Base-by-base conservation (phyloP, 2,888 invertebrate genomes). In the Lamellibrachia satsuma region DNA sequence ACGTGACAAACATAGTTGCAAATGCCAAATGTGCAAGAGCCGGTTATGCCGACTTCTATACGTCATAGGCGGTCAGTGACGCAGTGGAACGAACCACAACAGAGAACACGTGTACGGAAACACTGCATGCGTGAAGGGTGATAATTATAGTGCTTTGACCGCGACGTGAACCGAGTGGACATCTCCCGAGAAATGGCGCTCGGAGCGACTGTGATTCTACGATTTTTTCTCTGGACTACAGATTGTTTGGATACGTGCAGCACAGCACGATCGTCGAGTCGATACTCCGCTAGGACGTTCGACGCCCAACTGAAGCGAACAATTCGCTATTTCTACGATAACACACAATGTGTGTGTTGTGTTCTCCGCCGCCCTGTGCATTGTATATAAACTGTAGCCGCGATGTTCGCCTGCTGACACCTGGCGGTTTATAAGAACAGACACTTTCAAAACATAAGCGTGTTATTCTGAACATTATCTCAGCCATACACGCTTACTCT, bases 121-220 rank as follows among this genome's bases (percentile, higher is more conserved):
- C 75, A 75, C 15, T 75, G 11, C 75, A n/a, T n/a, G 75, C 22
- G 75, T n/a, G 57, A 8, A 15, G 11, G 15, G 2, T 15, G 15
- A 75, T 22, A 75, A 15, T 39, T 39, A 39, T 39, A 39, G 75
- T 75, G 75, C 75, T 75, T 15, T 75, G 75, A 75, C 75, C 75
- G 75, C n/a, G 22, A 75, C 75, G 75, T 75, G 75, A n/a, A 75
- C 75, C 75, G 22, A 75, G n/a, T n/a, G 75, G 75, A 75, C 75
- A 75, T 75, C 75, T 75, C 22, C 22, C n/a, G 22, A 15, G 15
- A 75, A n/a, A 75, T 75, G 75, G 75, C 75, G 75, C 75, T 75
- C 75, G 75, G 22, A 75, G 75, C 75, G 75, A 75, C 75, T 75
- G 75, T 75, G 75, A 75, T 75, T 75, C 75, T 75, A 22, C 75